Evolutionary conservation across 2,113 vertebrate species (phyloP).

Genomic region (Gymnogyps californianus): DNA sequence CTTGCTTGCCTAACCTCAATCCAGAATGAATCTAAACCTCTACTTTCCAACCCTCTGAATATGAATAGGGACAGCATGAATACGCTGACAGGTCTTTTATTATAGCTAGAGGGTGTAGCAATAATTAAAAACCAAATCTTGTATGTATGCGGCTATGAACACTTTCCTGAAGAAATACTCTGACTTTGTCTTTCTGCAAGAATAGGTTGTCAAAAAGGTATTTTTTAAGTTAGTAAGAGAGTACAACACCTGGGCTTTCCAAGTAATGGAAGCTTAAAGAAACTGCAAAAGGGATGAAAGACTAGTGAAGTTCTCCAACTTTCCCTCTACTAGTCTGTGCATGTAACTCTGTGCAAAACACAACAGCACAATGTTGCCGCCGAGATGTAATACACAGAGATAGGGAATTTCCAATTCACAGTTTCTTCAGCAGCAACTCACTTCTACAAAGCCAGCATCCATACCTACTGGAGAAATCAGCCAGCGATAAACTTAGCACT

Average conservation of each 20-base stretch:
- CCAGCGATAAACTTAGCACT: neutral
- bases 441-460: neutral
- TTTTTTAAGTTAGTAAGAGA: conserved; percentile 29
- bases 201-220: conserved; percentile 52
- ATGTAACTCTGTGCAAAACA: neutral
- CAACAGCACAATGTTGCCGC: neutral
- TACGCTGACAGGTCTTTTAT: neutral
- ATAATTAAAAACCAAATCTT: conserved; percentile 66
- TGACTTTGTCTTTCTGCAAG: conserved; percentile 35
- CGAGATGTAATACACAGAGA: neutral
- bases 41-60: conserved; percentile 15
- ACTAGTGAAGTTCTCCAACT: neutral
- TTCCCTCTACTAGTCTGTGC: neutral
- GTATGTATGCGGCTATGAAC: conserved; percentile 2
- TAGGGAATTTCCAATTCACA: neutral
- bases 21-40: conserved; percentile 33
- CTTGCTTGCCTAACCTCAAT: conserved; percentile 43
- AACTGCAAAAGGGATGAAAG: neutral
- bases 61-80: conserved; percentile 21
- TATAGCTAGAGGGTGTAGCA: conserved; percentile 50
- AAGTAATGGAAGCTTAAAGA: neutral
- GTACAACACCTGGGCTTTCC: neutral
- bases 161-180: conserved; percentile 30
- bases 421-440: neutral
- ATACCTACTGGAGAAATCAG: neutral